Evolutionary conservation across 2,113 vertebrate species (phyloP).

Genomic region (Tympanuchus pallidicinctus): DNA sequence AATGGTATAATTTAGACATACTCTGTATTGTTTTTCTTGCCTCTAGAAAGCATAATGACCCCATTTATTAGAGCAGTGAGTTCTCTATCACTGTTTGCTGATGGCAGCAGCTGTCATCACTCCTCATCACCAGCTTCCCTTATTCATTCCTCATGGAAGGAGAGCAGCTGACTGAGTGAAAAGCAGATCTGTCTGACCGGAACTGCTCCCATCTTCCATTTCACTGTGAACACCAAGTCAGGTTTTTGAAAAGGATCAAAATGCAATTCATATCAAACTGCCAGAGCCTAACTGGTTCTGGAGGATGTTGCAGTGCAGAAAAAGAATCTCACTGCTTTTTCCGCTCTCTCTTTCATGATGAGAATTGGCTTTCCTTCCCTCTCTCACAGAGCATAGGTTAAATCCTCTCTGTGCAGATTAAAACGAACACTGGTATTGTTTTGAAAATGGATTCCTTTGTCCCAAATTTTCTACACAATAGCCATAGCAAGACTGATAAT

Average conservation of each 20-base stretch:
- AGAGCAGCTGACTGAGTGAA: not conserved
- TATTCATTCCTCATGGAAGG: conserved; percentile 5
- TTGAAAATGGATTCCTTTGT: not conserved
- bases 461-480: not conserved
- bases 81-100: conserved; percentile 7
- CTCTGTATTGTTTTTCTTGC: not conserved
- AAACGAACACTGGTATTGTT: not conserved
- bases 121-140: conserved; percentile 47
- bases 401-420: not conserved
- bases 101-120: conserved; percentile 55
- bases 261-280: not conserved
- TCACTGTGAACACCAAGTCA: not conserved
- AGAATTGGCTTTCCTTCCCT: not conserved
- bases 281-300: not conserved
- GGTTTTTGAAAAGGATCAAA: conserved; percentile 2
- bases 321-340: not conserved
- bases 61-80: conserved; percentile 1
- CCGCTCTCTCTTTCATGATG: not conserved
- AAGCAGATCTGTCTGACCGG: conserved; percentile 43
- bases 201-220: conserved; percentile 48
- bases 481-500: not conserved
- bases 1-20: not conserved
- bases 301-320: accelerated
- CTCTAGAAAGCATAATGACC: conserved; percentile 17
- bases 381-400: not conserved